Percentiles rank a stretch among this genome's conserved stretches.
These are phyloP conservation scores for Fratercula arctica DNA, from an alignment of 2,797 vertebrate species.

Conservation along the genomic window DNA sequence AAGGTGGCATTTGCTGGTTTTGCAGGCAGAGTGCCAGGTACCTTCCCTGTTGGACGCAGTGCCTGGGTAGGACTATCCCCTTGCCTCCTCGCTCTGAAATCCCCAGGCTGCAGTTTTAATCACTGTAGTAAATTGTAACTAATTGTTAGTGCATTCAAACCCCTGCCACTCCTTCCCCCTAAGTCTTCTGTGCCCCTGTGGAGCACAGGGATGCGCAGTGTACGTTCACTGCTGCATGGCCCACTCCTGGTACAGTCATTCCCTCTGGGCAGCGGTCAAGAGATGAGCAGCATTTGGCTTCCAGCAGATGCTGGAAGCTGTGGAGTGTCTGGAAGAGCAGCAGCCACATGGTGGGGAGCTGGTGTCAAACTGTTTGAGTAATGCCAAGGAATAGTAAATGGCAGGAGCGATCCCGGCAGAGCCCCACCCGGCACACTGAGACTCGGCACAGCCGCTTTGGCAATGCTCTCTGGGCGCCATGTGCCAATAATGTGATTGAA, in stretches of 20 bases:
- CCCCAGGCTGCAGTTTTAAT: slow-evolving; percentile 56
- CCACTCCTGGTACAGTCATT: neutral
- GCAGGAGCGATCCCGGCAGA: neutral
- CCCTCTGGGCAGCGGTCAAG: slow-evolving; percentile 16
- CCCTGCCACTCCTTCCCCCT: slow-evolving; percentile 57
- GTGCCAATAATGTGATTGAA: slow-evolving; percentile 54
- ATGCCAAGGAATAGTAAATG: neutral
- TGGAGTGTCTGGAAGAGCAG: neutral
- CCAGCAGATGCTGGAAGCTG: neutral
- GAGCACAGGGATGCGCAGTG: neutral
- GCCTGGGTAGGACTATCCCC: neutral
- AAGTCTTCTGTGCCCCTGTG: slow-evolving; percentile 18
- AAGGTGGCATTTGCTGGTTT: neutral
- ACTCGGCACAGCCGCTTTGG: slow-evolving; percentile 7
- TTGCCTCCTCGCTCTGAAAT: neutral
- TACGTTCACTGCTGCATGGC: rapidly evolving
- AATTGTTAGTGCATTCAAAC: slow-evolving; percentile 51
- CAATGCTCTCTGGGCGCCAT: neutral
- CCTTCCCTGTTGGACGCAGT: neutral
- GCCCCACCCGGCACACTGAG: slow-evolving; percentile 21
- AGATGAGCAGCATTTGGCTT: neutral
- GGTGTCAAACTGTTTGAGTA: neutral
- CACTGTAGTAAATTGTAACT: slow-evolving; percentile 48
- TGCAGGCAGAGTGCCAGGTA: neutral
- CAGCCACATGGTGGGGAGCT: neutral